phyloP scores from a whole-genome alignment of 1,140 invertebrate species.

The Apis laboriosa region DNA sequence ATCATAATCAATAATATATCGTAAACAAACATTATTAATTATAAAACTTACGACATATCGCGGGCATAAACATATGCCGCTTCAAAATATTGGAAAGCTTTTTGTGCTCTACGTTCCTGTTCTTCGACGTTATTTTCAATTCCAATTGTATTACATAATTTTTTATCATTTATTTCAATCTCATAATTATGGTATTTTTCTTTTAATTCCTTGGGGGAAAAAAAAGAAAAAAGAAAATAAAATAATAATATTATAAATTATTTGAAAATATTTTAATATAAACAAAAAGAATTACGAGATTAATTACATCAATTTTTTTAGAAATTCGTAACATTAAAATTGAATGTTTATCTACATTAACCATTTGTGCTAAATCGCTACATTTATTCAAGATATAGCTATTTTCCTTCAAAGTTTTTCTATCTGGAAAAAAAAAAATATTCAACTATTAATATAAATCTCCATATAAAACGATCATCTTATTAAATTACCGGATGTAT shows the following conservation, averaged over 20 bases:
- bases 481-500: slow-evolving; percentile 48
- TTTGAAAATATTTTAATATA: not conserved
- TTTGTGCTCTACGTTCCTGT: slow-evolving; percentile 58
- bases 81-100: slow-evolving; percentile 69
- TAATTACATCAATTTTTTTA: slow-evolving; percentile 58
- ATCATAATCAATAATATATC: slow-evolving; percentile 1
- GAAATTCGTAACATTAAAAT: slow-evolving; percentile 50
- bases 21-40: not conserved
- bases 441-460: not conserved
- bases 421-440: slow-evolving; percentile 49
- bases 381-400: slow-evolving; percentile 63
- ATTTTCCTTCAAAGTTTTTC: slow-evolving; percentile 64
- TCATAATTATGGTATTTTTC: slow-evolving; percentile 46
- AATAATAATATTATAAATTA: slow-evolving; percentile 18
- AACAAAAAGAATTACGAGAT: not conserved
- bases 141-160: slow-evolving; percentile 57
- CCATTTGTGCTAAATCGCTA: slow-evolving; percentile 67
- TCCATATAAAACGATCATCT: not conserved
- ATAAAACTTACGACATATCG: slow-evolving; percentile 67
- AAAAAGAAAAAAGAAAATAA: not conserved
- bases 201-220: slow-evolving; percentile 56
- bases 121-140: slow-evolving; percentile 24
- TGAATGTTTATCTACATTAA: slow-evolving; percentile 64
- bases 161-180: slow-evolving; percentile 44
- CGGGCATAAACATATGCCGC: slow-evolving; percentile 68